These are phyloP conservation scores for Eupeodes luniger DNA, from an alignment of 2,888 invertebrate species.

Conservation along the genomic window DNA sequence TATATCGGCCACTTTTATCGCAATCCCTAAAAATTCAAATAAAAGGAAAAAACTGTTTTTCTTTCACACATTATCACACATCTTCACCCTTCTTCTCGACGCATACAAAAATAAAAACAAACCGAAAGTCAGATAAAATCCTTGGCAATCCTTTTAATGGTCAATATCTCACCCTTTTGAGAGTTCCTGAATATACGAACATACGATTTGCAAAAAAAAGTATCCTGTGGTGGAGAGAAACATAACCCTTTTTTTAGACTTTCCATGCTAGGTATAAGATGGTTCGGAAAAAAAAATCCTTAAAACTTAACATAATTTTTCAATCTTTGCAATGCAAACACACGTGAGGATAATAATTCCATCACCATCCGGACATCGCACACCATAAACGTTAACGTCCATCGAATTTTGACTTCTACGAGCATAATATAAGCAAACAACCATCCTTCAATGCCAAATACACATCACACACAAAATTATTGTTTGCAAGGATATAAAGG, in stretches of 20 bases:
- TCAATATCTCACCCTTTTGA: constrained; percentile 65
- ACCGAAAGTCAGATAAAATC: constrained; percentile 62
- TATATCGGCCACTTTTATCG: constrained; percentile 53
- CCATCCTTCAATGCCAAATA: constrained; percentile 72
- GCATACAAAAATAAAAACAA: constrained; percentile 15
- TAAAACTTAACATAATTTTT: constrained; percentile 84
- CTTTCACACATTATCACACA: constrained; percentile 26
- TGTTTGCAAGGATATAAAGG: constrained; percentile 67
- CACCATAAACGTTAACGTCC: background rate
- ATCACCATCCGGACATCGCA: constrained; percentile 31
- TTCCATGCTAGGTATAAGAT: background rate
- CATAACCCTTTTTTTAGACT: constrained; percentile 44
- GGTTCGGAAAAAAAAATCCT: background rate
- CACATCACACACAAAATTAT: background rate
- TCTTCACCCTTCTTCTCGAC: constrained; percentile 10
- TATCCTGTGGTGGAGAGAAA: constrained; percentile 82
- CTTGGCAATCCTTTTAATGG: constrained; percentile 73
- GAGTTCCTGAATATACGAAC: constrained; percentile 49
- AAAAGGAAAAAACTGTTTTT: constrained; percentile 14
- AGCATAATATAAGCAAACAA: constrained; percentile 12
- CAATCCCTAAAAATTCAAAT: constrained; percentile 43
- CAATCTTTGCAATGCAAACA: constrained; percentile 81
- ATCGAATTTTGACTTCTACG: constrained; percentile 11
- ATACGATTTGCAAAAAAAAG: constrained; percentile 81
- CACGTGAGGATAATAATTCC: constrained; percentile 57